These are phyloP conservation scores for Cephalopholis sonnerati DNA, from an alignment of 2,113 vertebrate species.

Conservation along the genomic window DNA sequence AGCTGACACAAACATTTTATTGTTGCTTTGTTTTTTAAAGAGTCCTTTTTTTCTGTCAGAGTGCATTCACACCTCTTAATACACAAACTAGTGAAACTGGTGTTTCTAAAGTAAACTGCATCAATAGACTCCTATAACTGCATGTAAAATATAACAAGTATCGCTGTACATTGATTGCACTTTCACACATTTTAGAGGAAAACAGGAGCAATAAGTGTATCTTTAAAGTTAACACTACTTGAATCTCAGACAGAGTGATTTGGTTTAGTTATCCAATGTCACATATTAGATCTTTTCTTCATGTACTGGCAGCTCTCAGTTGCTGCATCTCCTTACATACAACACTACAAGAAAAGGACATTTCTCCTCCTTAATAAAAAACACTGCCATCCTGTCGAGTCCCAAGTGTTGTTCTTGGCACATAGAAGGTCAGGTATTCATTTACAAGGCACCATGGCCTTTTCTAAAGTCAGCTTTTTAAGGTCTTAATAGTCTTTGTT, in stretches of 20 bases:
- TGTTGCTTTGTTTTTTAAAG: not conserved
- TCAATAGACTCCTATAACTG: slow-evolving; percentile 10
- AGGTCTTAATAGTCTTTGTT: slow-evolving; percentile 18
- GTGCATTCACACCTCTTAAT: not conserved
- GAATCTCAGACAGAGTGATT: slow-evolving; percentile 16
- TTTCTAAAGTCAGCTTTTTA: slow-evolving; percentile 25
- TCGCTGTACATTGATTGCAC: slow-evolving; percentile 63
- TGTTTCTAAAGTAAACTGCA: slow-evolving; percentile 39
- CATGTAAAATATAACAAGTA: slow-evolving; percentile 24
- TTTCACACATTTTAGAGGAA: slow-evolving; percentile 51
- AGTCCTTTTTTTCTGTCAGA: slow-evolving; percentile 3
- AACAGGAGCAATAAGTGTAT: not conserved
- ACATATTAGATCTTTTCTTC: not conserved
- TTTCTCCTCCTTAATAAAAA: slow-evolving; percentile 25
- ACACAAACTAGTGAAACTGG: slow-evolving; percentile 17
- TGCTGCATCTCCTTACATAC: no score
- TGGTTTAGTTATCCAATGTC: slow-evolving; percentile 22
- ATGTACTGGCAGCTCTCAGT: no score
- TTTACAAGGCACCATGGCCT: slow-evolving; percentile 48
- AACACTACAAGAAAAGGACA: not conserved
- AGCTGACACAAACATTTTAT: slow-evolving; percentile 27
- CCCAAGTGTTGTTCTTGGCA: slow-evolving; percentile 70
- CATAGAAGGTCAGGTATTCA: slow-evolving; percentile 71
- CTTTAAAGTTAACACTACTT: not conserved
- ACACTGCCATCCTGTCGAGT: slow-evolving; percentile 37